phyloP scores from a whole-genome alignment of 2,888 invertebrate species.

The Spicauda simplicius region DNA sequence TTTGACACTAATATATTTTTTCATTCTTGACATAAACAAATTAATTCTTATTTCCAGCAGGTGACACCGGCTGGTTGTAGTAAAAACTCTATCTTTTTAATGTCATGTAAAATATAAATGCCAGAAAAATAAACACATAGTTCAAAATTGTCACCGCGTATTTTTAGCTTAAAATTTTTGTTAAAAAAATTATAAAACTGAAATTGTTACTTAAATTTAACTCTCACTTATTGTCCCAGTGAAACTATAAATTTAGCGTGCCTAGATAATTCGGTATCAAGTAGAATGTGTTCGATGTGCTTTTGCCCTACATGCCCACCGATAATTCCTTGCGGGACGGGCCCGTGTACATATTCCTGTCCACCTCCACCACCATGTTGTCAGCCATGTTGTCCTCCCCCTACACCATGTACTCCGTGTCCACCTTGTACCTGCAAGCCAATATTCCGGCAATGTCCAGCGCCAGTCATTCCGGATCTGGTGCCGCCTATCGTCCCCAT shows the following conservation, averaged over 20 bases:
- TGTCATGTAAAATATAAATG: not conserved
- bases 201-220: not conserved
- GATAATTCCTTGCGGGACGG: conserved; percentile 69
- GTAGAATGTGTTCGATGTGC: conserved; percentile 61
- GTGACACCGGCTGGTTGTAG: not conserved
- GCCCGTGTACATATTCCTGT: conserved; percentile 62
- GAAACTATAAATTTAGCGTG: not conserved
- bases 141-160: conserved; percentile 12
- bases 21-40: conserved; percentile 9
- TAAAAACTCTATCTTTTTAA: too few relatives aligned
- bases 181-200: conserved; percentile 28
- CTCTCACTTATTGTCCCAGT: not conserved
- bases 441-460: conserved; percentile 67
- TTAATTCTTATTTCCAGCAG: not conserved
- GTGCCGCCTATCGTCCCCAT: conserved; percentile 75
- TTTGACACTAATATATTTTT: conserved; percentile 15
- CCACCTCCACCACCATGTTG: conserved; percentile 67
- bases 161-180: conserved; percentile 6
- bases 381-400: conserved; percentile 71
- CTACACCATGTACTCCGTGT: conserved; percentile 72
- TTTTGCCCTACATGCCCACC: conserved; percentile 74
- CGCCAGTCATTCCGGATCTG: conserved; percentile 68
- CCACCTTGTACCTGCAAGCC: conserved; percentile 71
- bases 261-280: not conserved
- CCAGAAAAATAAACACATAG: not conserved